Base-by-base conservation (phyloP, 2,888 invertebrate genomes). In the Tetramorium bicarinatum region DNA sequence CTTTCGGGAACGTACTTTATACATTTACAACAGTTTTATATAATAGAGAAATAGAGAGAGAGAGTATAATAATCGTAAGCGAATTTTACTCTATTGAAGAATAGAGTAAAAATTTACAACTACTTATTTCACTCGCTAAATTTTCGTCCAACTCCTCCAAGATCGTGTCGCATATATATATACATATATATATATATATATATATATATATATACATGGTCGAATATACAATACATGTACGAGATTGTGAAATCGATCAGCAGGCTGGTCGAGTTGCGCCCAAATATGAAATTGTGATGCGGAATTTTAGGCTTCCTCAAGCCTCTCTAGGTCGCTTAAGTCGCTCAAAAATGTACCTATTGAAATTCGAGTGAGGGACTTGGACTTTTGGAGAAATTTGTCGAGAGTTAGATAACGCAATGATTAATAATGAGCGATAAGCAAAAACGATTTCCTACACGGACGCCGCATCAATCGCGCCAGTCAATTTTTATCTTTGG, bases 351-450 rank as follows among this genome's bases (percentile, higher is more conserved):
- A 47, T 44, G 21, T 41, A 29, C 29, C 1, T n/a, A 77, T 41
- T 66, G 15, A 38, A 47, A 21, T 38, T 21, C 6, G 15, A 38
- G 49, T 66, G 15, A 47, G 52, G 7, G 18, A 64, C 41, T 9
- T n/a, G 47, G 34, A 47, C 44, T 47, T 21, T 59, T 59, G 18
- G 25, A 49, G 25, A 2, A 13, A 25, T 81, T 25, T 41, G 44
- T 62, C 44, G 21, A 2, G 21, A 1, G 0, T 56, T 67, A 47
- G 83, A 83, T 85, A 85, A 69, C 74, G 11, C n/a, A 59, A 83
- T 49, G 85, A 69, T 81, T 82, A 34, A 41, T 61, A 64, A 64
- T 64, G 25, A 21, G 44, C 74, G 88, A 88, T 88, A 87, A 87
- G 85, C n/a, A 41, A n/a, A 56, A 66, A 52, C 38, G n/a, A 8